Evolutionary conservation across 2,888 invertebrate genomes (phyloP).

Genomic region (Invenusta paracnida): DNA sequence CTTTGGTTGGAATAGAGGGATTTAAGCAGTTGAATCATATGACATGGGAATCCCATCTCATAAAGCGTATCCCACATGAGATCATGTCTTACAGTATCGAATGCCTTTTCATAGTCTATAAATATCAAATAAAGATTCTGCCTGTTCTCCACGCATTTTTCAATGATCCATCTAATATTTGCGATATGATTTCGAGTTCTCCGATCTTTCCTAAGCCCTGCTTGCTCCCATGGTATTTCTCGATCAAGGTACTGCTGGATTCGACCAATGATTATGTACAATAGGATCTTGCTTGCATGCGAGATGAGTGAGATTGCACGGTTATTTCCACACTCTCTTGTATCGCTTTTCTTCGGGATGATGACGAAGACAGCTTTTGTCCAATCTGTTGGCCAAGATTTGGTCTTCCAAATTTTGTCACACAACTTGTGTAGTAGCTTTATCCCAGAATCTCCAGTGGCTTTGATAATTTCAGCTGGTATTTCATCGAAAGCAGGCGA

Average conservation of each 20-base stretch:
- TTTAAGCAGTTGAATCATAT: background rate
- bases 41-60: slow-evolving; percentile 10
- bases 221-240: background rate
- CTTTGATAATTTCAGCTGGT: background rate
- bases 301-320: background rate
- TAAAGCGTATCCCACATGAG: background rate
- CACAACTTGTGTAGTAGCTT: background rate
- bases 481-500: background rate
- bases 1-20: background rate
- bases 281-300: background rate
- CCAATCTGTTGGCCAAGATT: background rate
- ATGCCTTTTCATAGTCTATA: background rate
- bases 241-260: background rate
- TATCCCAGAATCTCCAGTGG: background rate
- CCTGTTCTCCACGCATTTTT: background rate
- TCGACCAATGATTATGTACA: background rate
- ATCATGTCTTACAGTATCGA: background rate
- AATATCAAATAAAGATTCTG: background rate
- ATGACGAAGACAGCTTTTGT: slow-evolving; percentile 12
- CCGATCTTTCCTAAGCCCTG: background rate
- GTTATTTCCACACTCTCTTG: background rate
- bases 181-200: background rate
- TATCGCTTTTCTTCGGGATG: background rate
- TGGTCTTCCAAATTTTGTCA: background rate
- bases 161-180: background rate